phyloP scores from a whole-genome alignment of 2,113 vertebrate genomes.

The Zosterops japonicus region DNA sequence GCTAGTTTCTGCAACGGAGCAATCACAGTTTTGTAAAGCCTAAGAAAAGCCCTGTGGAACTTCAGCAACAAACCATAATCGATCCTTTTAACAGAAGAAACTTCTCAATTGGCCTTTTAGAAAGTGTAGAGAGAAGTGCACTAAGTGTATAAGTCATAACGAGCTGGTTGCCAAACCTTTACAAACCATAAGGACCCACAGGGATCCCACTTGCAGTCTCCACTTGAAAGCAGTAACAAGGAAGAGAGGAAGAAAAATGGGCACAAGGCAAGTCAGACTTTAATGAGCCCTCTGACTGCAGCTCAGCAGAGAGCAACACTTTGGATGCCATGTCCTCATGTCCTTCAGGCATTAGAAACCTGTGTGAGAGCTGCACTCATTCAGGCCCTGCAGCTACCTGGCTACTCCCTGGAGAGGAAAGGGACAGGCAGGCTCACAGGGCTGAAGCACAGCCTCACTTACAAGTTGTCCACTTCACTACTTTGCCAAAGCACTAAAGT shows the following conservation, averaged over 20 bases:
- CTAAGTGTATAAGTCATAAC: background rate
- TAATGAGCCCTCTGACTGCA: background rate
- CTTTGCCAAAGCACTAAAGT: background rate
- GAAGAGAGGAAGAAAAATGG: background rate
- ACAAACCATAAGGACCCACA: background rate
- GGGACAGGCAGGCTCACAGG: background rate
- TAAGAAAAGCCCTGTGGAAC: background rate
- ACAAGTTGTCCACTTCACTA: background rate
- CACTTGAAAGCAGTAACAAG: background rate
- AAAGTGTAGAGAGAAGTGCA: background rate
- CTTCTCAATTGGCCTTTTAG: background rate
- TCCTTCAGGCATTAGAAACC: background rate
- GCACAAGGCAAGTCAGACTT: background rate
- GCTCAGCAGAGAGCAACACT: background rate
- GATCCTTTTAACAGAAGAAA: background rate
- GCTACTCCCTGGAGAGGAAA: background rate
- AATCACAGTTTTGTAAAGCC: background rate
- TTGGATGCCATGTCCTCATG: accelerated
- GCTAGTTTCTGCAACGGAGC: background rate
- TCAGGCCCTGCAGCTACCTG: background rate
- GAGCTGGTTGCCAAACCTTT: background rate
- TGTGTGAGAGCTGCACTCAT: background rate
- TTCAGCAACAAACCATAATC: background rate
- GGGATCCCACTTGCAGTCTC: background rate
- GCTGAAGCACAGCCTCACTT: background rate